phyloP scores from a whole-genome alignment of 2,113 vertebrate species.

The Condylura cristata region DNA sequence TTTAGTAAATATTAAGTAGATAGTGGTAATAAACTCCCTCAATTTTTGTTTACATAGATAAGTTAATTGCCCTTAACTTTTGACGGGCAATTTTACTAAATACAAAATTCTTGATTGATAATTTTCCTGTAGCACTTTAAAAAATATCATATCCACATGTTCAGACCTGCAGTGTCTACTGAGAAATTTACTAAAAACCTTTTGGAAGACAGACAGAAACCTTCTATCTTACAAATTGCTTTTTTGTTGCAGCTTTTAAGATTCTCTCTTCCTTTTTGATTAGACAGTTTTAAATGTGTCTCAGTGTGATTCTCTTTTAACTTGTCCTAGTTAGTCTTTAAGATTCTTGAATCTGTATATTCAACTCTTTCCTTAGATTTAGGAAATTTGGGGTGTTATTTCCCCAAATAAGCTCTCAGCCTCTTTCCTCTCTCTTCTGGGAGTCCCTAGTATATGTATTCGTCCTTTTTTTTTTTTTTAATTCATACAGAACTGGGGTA shows the following conservation, averaged over 20 bases:
- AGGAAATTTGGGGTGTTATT: background rate
- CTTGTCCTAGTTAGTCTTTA: background rate
- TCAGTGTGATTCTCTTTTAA: background rate
- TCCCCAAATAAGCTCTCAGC: background rate
- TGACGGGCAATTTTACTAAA: background rate
- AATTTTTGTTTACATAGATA: background rate
- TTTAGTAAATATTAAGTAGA: background rate
- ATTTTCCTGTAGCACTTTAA: background rate
- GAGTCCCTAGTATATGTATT: background rate
- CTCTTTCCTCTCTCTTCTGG: background rate
- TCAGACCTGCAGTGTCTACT: background rate
- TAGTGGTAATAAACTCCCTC: background rate
- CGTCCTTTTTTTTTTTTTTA: no score
- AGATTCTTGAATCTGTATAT: background rate
- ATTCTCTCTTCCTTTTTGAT: background rate
- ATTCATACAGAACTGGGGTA: no score
- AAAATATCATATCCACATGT: background rate
- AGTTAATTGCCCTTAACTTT: background rate
- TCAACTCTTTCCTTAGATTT: background rate
- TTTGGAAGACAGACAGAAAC: background rate
- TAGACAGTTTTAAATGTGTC: background rate
- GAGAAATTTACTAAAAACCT: background rate
- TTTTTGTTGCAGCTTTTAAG: slow-evolving; percentile 21
- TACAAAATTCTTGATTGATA: background rate
- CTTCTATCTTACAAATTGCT: background rate